A percentile compares a stretch with the other conserved stretches of the same genome.
Evolutionary conservation across 2,797 vertebrate species (phyloP).

Genomic region (Hydrophis major): DNA sequence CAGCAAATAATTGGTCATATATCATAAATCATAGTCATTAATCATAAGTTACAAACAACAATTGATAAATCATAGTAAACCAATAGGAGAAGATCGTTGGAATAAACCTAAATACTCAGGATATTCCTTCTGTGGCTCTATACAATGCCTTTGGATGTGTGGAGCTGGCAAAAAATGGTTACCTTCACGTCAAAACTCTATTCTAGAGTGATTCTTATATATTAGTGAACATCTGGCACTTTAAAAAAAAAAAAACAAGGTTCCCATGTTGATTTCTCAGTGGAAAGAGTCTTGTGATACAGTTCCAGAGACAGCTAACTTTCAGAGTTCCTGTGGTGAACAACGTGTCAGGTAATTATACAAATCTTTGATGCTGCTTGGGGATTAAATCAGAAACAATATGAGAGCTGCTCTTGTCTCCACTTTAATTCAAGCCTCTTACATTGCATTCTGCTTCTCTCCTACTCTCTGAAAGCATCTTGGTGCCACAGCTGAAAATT

Average conservation of each 20-base stretch:
- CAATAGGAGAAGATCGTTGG: not conserved
- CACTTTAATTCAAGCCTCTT: slow-evolving; percentile 60
- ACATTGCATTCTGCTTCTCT: slow-evolving; percentile 60
- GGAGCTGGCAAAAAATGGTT: rapidly evolving
- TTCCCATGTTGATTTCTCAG: slow-evolving; percentile 26
- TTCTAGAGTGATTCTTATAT: not conserved
- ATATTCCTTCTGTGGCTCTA: not conserved
- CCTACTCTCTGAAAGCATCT: slow-evolving; percentile 8
- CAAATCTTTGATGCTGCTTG: slow-evolving; percentile 55
- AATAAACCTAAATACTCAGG: too few relatives aligned
- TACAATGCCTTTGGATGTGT: not conserved
- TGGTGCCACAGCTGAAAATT: slow-evolving; percentile 58
- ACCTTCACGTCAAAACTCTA: not conserved
- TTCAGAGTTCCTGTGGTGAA: slow-evolving; percentile 55
- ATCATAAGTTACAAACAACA: not conserved
- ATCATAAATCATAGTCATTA: not conserved
- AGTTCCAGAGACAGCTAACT: slow-evolving; percentile 50
- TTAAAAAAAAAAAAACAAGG: slow-evolving; percentile 14
- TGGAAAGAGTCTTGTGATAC: slow-evolving; percentile 49
- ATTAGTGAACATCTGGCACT: slow-evolving; percentile 27
- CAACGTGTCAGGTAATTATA: slow-evolving; percentile 59
- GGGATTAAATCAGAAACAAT: slow-evolving; percentile 59
- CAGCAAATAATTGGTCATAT: not conserved
- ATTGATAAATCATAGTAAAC: not conserved
- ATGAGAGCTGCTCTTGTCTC: slow-evolving; percentile 37